Conservation (phyloP, 23 tunicate species). For the Trididemnum clinides region DNA sequence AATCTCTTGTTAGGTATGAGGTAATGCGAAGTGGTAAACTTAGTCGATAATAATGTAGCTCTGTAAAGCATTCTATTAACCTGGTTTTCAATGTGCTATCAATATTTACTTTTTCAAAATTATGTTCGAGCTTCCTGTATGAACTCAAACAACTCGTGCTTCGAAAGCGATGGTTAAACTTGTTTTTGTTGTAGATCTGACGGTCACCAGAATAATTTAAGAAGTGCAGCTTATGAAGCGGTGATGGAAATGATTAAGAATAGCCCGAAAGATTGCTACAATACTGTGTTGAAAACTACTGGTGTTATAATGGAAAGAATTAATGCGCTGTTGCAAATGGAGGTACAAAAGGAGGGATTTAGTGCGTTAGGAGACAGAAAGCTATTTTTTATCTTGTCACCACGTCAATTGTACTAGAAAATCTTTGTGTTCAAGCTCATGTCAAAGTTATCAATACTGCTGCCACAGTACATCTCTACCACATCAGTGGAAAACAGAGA, state of each 20-base stretch:
- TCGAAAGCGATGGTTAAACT: no score
- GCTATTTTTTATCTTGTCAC: no score
- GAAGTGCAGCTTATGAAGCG: constrained; percentile 97
- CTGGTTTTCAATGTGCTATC: no score
- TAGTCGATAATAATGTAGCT: no score
- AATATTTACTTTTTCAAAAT: background rate
- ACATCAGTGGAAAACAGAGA: background rate
- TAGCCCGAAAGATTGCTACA: constrained; percentile 95
- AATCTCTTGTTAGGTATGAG: no score
- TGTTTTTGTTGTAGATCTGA: constrained; percentile 45
- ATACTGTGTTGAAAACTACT: constrained; percentile 90
- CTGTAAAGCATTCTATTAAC: no score
- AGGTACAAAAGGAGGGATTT: no score
- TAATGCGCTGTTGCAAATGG: constrained; percentile 82
- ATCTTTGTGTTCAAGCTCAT: no score
- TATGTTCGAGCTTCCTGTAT: background rate
- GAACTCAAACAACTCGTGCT: no score
- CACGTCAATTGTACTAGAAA: no score
- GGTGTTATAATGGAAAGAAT: constrained; percentile 85
- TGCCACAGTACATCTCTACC: background rate
- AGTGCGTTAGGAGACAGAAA: no score
- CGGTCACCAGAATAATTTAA: constrained; percentile 92
- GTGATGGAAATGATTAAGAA: constrained; percentile 99
- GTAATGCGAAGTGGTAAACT: no score
- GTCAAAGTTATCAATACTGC: background rate